Conservation (phyloP, 2,797 vertebrate genomes). For the Muscicapa comitata region DNA sequence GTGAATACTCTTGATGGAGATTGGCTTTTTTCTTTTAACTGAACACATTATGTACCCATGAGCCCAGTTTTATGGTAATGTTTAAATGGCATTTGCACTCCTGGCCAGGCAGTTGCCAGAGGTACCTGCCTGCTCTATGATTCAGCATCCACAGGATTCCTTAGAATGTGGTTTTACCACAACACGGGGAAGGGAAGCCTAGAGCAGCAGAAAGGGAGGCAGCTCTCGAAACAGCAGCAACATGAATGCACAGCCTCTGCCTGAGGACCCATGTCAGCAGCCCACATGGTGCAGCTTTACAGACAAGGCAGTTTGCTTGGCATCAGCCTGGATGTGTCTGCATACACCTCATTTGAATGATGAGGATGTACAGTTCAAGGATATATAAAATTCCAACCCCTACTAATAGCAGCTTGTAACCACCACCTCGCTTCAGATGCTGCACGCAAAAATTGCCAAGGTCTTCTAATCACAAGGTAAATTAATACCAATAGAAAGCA, state of each 20-base stretch:
- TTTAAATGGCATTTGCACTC: not conserved
- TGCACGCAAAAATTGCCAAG: not conserved
- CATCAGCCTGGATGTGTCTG: not conserved
- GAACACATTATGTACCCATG: not conserved
- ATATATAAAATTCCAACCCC: not conserved
- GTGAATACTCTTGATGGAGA: not conserved
- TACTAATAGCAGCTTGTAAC: not conserved
- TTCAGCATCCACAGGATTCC: not conserved
- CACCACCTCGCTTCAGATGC: not conserved
- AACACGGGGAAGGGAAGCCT: not conserved
- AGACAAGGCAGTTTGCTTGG: not conserved
- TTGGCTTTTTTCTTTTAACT: not conserved
- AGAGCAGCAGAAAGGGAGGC: not conserved
- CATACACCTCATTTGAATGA: not conserved
- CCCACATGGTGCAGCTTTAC: not conserved
- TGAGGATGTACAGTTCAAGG: not conserved
- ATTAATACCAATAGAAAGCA: not conserved
- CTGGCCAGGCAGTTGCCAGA: not conserved
- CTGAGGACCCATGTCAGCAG: not conserved
- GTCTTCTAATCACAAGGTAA: not conserved
- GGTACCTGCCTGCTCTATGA: not conserved
- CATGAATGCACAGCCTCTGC: not conserved
- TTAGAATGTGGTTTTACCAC: not conserved
- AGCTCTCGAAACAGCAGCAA: not conserved
- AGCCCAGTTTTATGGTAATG: not conserved